Conservation (phyloP, 2,888 invertebrate genomes). For the Onthophagus sagittarius region DNA sequence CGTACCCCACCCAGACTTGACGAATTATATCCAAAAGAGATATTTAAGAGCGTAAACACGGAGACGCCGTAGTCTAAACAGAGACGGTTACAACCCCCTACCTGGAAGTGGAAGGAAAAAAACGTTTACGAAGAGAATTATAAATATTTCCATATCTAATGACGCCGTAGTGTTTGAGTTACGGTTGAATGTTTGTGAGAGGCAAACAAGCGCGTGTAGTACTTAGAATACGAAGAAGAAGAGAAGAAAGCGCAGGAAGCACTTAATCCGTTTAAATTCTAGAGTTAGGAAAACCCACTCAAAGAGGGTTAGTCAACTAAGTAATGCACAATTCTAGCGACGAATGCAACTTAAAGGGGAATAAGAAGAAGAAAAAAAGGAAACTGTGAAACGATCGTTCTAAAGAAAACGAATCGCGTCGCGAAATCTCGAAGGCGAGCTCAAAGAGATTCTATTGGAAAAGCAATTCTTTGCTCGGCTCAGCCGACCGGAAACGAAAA, state of each 20-base stretch:
- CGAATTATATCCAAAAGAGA: conserved; percentile 21
- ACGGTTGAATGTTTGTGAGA: conserved; percentile 17
- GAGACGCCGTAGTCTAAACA: conserved; percentile 31
- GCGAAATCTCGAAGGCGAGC: conserved; percentile 13
- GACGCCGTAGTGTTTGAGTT: conserved; percentile 19
- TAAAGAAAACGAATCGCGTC: neutral
- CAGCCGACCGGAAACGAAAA: conserved; percentile 25
- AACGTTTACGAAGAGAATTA: conserved; percentile 23
- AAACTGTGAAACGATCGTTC: neutral
- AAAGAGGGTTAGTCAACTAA: neutral
- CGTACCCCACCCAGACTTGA: conserved; percentile 10
- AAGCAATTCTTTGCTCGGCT: conserved; percentile 25
- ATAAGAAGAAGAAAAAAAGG: neutral
- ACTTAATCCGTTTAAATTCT: neutral
- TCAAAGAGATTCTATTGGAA: conserved; percentile 20
- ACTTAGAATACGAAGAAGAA: neutral
- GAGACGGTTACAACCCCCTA: conserved; percentile 23
- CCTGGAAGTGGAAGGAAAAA: conserved; percentile 26
- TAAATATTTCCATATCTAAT: conserved; percentile 29
- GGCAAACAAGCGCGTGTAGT: conserved; percentile 9
- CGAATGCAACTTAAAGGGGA: neutral
- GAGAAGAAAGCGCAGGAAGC: neutral
- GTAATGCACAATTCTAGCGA: neutral
- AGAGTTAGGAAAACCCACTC: neutral
- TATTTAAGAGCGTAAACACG: conserved; percentile 30